Base-by-base conservation (phyloP, 2,888 invertebrate species). In the Agrotis segetum region DNA sequence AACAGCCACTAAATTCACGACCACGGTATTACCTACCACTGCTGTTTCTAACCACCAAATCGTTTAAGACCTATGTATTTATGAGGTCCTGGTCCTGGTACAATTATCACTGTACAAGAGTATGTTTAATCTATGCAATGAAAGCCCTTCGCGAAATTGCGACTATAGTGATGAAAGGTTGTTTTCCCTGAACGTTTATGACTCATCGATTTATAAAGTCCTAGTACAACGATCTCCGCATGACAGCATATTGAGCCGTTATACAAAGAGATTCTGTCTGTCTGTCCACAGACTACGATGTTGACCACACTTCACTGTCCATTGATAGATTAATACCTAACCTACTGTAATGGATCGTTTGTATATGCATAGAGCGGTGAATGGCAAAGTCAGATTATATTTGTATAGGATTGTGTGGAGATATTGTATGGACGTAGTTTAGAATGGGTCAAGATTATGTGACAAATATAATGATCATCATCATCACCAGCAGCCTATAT, bases 271-370 rank as follows among this genome's bases (percentile, higher is more conserved):
- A 44, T 49, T 7, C 49, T 13, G 29, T 47, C 52, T 52, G 24
- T 29, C 17, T 44, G 56, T 62, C 67, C 24, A 66, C 63, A 60
- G 13, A 24, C 49, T 50, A 55, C 63, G 50, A 68, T 75, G 63
- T 77, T 80, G 76, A 77, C 75, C 76, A 68, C 68, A 80, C 81
- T 80, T 68, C 60, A 64, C 16, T 19, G 24, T 80, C 60, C 81
- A 80, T 74, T 68, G 62, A 74, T 64, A 68, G 63, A 77, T 80
- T 67, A 74, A 55, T 80, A 58, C 47, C 62, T 29, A 46, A 58
- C 47, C 62, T 29, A 46, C 50, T 68, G 46, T 74, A 80, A 74
- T 77, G 29, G 77, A 74, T 60, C 60, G 75, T 21, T 60, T 47
- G 59, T 74, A 17, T 63, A 79, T 67, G 52, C 58, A 47, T 56